Evolutionary conservation across 1,140 invertebrate genomes (phyloP).

Genomic region (Heliconius himera): DNA sequence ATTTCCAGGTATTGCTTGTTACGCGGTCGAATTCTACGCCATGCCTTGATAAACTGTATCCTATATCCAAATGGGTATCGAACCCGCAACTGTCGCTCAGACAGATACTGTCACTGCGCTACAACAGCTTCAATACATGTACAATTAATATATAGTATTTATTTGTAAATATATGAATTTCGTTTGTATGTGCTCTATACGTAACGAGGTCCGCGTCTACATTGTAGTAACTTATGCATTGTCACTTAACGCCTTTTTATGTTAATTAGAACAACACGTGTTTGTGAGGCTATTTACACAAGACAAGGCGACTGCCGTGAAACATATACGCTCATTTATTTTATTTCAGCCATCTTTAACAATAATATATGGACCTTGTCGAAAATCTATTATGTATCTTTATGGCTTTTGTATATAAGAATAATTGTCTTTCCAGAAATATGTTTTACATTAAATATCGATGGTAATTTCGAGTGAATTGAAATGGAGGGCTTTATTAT

Average conservation of each 20-base stretch:
- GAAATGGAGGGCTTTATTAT: not conserved
- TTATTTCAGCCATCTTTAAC: not conserved
- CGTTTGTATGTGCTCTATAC: not conserved
- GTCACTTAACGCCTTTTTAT: slow-evolving; percentile 49
- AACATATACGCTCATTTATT: not conserved
- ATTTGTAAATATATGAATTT: not conserved
- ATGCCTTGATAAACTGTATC: too few species aligned
- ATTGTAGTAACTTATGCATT: slow-evolving; percentile 56
- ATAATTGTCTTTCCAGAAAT: not conserved
- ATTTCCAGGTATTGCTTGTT: too few species aligned
- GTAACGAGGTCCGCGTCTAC: slow-evolving; percentile 33
- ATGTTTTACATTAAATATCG: not conserved
- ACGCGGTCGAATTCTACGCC: too few species aligned
- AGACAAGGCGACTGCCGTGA: slow-evolving; percentile 5
- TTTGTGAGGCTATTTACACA: slow-evolving; percentile 32
- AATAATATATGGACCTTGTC: slow-evolving; percentile 4
- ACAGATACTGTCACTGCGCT: too few species aligned
- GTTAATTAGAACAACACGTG: slow-evolving; percentile 39
- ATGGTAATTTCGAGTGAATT: not conserved
- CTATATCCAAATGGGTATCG: not conserved
- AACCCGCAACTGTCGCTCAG: not conserved
- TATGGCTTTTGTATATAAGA: not conserved
- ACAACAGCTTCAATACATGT: too few species aligned
- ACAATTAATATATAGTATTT: not conserved
- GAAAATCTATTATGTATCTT: not conserved